Conservation (phyloP, 2,797 vertebrate species). For the Lepus townsendii region DNA sequence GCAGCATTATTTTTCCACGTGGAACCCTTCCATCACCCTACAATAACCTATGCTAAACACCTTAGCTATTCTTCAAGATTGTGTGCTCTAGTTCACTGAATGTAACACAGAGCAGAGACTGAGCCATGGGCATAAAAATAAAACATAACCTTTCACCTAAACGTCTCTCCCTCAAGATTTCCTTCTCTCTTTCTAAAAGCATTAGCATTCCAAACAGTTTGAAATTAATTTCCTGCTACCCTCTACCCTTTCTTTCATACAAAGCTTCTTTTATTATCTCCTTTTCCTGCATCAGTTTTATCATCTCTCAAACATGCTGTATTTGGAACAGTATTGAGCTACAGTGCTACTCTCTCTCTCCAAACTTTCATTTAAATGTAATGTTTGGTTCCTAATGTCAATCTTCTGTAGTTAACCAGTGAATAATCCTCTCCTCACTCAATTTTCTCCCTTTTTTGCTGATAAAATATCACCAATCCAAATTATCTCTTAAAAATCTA, state of each 20-base stretch:
- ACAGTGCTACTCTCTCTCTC: no score
- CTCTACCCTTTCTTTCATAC: background rate
- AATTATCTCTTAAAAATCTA: no score
- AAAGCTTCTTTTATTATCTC: background rate
- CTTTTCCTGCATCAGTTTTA: background rate
- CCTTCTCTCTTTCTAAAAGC: background rate
- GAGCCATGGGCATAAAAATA: background rate
- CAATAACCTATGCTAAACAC: background rate
- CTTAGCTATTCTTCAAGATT: background rate
- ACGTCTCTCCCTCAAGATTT: background rate
- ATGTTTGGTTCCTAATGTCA: no score
- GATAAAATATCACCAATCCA: no score
- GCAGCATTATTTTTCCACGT: background rate
- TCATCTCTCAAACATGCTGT: background rate
- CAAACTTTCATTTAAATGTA: no score
- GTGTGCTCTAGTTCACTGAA: background rate
- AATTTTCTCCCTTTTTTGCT: no score
- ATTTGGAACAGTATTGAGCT: background rate
- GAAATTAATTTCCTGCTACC: background rate
- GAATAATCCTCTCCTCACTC: no score
- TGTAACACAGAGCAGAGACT: background rate
- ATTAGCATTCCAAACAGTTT: background rate
- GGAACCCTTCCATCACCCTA: background rate
- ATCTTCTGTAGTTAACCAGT: no score
- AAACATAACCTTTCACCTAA: background rate